A percentile compares a stretch with the other conserved stretches of the same genome.
Conservation (phyloP, 2,797 vertebrate genomes). For the Lithobates sylvaticus region DNA sequence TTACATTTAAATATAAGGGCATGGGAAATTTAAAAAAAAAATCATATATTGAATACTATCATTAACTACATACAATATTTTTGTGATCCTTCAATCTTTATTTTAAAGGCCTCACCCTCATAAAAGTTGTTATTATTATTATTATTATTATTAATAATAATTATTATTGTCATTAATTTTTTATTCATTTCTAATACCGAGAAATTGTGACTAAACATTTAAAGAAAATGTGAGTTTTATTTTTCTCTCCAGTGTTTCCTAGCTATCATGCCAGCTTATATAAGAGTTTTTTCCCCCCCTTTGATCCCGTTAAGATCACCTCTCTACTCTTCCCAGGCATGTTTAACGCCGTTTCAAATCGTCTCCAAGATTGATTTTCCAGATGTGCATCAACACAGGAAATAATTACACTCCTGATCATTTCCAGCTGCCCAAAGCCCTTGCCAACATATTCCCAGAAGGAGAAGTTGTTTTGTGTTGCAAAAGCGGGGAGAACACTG, state of each 20-base stretch:
- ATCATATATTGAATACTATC: not conserved
- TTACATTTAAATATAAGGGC: no score
- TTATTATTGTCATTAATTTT: no score
- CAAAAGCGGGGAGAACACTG: constrained; percentile 71
- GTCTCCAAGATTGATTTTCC: constrained; percentile 73
- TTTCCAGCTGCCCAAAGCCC: constrained; percentile 83
- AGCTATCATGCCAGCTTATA: constrained; percentile 50
- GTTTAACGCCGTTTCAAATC: constrained; percentile 59
- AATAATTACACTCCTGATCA: constrained; percentile 86
- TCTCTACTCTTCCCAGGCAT: constrained; percentile 53
- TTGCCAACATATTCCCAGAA: constrained; percentile 76
- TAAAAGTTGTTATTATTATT: no score
- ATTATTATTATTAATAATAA: no score
- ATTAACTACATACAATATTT: no score
- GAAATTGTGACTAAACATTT: not conserved
- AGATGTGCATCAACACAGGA: constrained; percentile 81
- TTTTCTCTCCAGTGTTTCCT: constrained; percentile 49
- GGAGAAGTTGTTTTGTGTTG: constrained; percentile 71
- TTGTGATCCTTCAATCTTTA: no score
- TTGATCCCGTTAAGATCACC: constrained; percentile 55
- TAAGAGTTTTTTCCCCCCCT: constrained; percentile 24
- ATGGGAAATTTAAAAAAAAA: not conserved
- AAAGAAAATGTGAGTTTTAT: constrained; percentile 6
- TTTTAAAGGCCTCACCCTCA: no score
- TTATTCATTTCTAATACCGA: no score